These are phyloP conservation scores for Butastur rufipennis DNA, from an alignment of 2,113 vertebrate genomes.

Conservation along the genomic window DNA sequence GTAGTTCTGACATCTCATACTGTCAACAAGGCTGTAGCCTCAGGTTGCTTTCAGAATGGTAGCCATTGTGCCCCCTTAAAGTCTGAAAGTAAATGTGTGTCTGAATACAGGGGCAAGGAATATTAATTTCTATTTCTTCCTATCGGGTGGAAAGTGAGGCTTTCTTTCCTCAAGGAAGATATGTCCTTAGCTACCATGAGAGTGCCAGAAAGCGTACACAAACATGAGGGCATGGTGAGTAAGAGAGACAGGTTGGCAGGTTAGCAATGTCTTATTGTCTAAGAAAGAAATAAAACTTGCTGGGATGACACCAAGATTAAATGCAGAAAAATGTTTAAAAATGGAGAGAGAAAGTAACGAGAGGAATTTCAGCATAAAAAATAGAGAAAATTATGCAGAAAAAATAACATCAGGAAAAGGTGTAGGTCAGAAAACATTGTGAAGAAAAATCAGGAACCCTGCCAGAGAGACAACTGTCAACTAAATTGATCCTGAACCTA, in stretches of 20 bases:
- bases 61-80: neutral
- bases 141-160: neutral
- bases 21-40: neutral
- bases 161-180: neutral
- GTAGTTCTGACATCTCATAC: neutral
- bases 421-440: neutral
- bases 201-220: neutral
- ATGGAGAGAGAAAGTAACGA: neutral
- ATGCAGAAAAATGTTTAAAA: neutral
- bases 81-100: neutral
- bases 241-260: neutral
- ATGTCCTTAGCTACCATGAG: neutral
- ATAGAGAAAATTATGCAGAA: neutral
- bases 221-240: neutral
- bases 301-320: neutral
- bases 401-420: neutral
- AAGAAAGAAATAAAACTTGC: neutral
- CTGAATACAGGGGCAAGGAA: neutral
- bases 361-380: neutral
- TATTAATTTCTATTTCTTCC: neutral
- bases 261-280: neutral
- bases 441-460: neutral
- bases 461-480: neutral
- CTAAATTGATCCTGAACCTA: neutral
- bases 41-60: neutral